Conservation (phyloP, 1,140 invertebrate genomes). For the Eueides isabella region DNA sequence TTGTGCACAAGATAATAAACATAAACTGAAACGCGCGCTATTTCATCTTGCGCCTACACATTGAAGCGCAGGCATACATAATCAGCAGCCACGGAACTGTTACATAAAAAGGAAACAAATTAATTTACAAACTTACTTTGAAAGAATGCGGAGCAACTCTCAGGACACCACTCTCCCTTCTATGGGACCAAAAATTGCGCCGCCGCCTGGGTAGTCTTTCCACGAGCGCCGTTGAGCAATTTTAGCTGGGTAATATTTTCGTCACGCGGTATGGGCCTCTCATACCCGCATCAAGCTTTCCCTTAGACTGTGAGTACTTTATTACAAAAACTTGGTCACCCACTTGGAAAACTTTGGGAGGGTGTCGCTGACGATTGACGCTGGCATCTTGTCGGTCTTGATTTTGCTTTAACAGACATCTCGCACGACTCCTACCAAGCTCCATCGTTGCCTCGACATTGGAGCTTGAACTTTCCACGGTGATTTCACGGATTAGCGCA, state of each 20-base stretch:
- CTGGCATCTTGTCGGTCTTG: conserved; percentile 24
- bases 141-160: conserved; percentile 20
- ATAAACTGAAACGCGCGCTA: too few species aligned
- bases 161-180: conserved; percentile 19
- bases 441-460: conserved; percentile 27
- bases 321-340: conserved; percentile 37
- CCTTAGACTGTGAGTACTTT: conserved; percentile 37
- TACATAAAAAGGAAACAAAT: too few species aligned
- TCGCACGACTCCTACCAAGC: conserved; percentile 15
- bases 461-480: conserved; percentile 17
- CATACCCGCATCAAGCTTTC: conserved; percentile 44
- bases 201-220: conserved; percentile 40
- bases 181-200: conserved; percentile 17
- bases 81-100: too few species aligned
- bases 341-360: conserved; percentile 11
- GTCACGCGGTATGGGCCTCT: conserved; percentile 39
- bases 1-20: too few species aligned
- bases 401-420: conserved; percentile 17
- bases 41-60: too few species aligned
- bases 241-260: conserved; percentile 37
- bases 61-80: too few species aligned
- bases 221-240: conserved; percentile 41
- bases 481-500: conserved; percentile 24
- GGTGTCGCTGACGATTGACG: conserved; percentile 26
- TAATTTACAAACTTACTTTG: neutral